Evolutionary conservation across 2,797 vertebrate species (phyloP).

Genomic region (Sternarchorhynchus goeldii): DNA sequence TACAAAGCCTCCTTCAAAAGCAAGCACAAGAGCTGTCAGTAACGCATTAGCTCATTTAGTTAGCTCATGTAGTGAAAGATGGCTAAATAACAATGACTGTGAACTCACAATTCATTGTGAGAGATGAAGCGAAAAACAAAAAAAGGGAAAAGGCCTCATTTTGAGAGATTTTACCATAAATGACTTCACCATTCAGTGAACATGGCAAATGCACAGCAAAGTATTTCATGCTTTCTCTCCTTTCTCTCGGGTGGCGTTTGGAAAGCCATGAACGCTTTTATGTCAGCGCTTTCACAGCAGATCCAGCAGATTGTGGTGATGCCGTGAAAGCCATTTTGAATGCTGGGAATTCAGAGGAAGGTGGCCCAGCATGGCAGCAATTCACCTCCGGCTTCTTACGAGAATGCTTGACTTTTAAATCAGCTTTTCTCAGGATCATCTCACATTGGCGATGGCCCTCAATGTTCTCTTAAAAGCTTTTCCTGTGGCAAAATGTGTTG

Average conservation of each 20-base stretch:
- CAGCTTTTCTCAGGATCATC: constrained; percentile 3
- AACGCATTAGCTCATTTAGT: not conserved
- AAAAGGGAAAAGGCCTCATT: not conserved
- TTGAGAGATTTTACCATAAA: not conserved
- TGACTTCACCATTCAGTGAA: not conserved
- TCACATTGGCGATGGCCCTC: not conserved
- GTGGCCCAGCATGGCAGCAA: constrained; percentile 28
- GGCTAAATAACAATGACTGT: not conserved
- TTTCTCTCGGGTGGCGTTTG: not conserved
- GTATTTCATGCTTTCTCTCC: not conserved
- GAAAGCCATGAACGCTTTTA: constrained; percentile 14
- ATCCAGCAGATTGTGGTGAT: not conserved
- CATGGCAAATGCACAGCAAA: not conserved
- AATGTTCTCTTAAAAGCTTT: constrained; percentile 25
- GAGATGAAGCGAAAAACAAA: too few relatives aligned
- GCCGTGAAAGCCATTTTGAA: constrained; percentile 33
- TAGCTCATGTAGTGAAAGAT: not conserved
- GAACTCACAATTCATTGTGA: not conserved
- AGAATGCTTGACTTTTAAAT: constrained; percentile 8
- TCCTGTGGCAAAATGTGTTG: constrained; percentile 2
- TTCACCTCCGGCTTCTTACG: constrained; percentile 26
- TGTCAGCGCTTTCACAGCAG: constrained; percentile 15
- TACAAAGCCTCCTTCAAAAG: not conserved
- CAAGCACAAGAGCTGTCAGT: not conserved
- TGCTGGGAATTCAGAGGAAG: constrained; percentile 2